Evolutionary conservation across 2,888 invertebrate genomes (phyloP), one percentile per base, ranked within the genome.

Genomic region (Nemoura dubitans): DNA sequence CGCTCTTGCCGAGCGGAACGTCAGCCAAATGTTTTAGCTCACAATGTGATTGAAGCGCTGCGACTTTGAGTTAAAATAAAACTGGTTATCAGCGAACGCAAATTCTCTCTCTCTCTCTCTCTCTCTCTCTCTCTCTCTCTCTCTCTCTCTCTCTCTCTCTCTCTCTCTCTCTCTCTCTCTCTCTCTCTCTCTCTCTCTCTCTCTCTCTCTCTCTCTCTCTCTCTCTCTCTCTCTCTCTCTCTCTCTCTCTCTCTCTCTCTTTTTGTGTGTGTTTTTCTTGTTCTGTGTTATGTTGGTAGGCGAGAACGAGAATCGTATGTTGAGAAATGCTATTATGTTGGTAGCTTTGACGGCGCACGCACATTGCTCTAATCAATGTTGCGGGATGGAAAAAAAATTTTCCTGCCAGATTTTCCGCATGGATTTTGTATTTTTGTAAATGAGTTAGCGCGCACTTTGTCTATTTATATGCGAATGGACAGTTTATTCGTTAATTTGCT

Each of bases 31-130:
- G 42, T 42, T 78, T 42, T 26, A 83, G 42, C 42, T 83, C 25
- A 83, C 43, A 81, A 81, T 81, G 43, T 43, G 43, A 83, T 83
- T 83, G n/a, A n/a, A n/a, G 83, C 83, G 43, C 76, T 76, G 29
- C 43, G 27, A 42, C 43, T 83, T 83, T 83, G 78, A 78, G 78
- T 26, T 26, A 5, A 3, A 10, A 26, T 78, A 28, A 83, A 83
- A 36, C 83, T 83, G 83, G 36, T 43, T 43, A 83, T 83, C 83
- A 14, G 26, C 26, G 42, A 10, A 7, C 78, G 7, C 5, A 5
- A 21, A 27, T n/a, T 43, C 10, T 27, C 84, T 84, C n/a, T 10
- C 42, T 42, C 59, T 76, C 76, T 25, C 7, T 26, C 76, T 76
- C 76, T 36, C 26, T 84, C 29, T 84, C 36, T 42, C 84, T 6